Evolutionary conservation across 2,797 vertebrate species (phyloP).

Genomic region (Eospalax fontanierii): DNA sequence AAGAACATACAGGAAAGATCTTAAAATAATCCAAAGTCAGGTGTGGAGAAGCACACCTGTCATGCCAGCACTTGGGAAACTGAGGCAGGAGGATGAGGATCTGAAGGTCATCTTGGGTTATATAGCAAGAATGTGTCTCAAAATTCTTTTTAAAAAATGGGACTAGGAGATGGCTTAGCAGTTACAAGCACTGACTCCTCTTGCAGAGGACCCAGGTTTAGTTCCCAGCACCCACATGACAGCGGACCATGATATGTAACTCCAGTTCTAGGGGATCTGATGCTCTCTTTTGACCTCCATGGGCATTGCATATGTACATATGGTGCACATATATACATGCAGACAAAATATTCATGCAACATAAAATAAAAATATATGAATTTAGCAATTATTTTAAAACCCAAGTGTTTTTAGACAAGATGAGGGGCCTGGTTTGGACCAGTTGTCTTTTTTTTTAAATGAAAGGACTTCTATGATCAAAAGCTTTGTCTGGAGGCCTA

Average conservation of each 20-base stretch:
- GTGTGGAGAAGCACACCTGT: not conserved
- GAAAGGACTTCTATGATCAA: not conserved
- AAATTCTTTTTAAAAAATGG: not conserved
- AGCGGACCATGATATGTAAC: too few relatives aligned
- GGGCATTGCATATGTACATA: too few relatives aligned
- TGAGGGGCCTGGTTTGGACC: not conserved
- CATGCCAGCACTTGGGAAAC: not conserved
- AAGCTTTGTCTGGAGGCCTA: not conserved
- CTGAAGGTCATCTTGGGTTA: not conserved
- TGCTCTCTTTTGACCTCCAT: too few relatives aligned
- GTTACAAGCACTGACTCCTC: too few relatives aligned
- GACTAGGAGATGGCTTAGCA: too few relatives aligned
- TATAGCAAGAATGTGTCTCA: not conserved
- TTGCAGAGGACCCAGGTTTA: too few relatives aligned
- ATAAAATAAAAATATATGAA: too few relatives aligned
- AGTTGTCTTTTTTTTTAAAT: not conserved
- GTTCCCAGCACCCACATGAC: too few relatives aligned
- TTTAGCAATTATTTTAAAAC: not conserved
- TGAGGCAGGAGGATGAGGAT: not conserved
- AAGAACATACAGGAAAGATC: not conserved
- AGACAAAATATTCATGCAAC: too few relatives aligned
- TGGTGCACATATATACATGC: too few relatives aligned
- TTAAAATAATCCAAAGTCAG: not conserved
- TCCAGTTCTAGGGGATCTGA: too few relatives aligned
- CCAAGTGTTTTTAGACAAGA: not conserved